Conservation (phyloP, 53 echinoderm and acorn worm species). For the Zoroaster sp. region DNA sequence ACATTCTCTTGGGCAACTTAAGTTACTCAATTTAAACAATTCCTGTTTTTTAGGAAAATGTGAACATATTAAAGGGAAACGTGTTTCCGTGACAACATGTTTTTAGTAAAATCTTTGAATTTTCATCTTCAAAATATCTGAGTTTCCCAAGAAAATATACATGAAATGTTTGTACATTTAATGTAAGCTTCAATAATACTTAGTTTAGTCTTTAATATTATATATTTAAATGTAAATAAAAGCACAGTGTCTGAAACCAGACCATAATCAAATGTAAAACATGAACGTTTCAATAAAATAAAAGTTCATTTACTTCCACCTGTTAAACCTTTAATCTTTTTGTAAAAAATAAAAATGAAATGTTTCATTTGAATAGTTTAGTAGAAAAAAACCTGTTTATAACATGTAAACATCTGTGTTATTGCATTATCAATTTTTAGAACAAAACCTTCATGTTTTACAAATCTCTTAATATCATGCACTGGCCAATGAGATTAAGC, state of each 20-base stretch:
- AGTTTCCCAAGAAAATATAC: background rate
- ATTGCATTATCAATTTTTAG: too few species aligned
- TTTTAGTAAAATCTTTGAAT: too few species aligned
- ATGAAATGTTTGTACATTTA: background rate
- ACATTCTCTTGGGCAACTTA: background rate
- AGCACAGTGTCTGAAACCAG: slow-evolving; percentile 5
- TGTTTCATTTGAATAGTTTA: background rate
- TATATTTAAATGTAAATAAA: background rate
- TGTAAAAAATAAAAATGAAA: background rate
- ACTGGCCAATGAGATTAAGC: background rate
- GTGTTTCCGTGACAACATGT: too few species aligned
- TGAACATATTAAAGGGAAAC: too few species aligned
- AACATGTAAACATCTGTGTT: too few species aligned
- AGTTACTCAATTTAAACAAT: too few species aligned
- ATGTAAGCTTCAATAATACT: slow-evolving; percentile 28
- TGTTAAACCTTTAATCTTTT: background rate
- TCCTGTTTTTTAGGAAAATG: too few species aligned
- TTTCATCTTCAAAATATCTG: too few species aligned
- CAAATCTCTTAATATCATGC: background rate
- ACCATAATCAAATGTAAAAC: background rate
- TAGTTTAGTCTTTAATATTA: background rate
- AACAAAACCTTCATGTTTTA: background rate
- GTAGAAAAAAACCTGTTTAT: background rate
- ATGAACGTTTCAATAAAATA: background rate
- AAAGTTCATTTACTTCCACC: background rate